phyloP scores from a whole-genome alignment of 2,113 vertebrate genomes.

The Baryphthengus martii region DNA sequence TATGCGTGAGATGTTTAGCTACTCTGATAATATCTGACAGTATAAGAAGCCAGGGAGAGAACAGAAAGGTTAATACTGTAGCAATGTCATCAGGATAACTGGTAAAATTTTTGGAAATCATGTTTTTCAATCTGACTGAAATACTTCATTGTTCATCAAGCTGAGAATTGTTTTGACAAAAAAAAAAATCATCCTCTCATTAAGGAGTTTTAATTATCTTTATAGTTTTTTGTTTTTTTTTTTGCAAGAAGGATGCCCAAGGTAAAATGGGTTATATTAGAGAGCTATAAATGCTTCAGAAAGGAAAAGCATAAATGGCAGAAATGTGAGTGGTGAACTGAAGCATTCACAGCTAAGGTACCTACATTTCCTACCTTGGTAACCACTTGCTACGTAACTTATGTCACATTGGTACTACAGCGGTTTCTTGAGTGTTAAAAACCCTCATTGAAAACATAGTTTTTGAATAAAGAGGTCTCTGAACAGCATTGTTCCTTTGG shows the following conservation, averaged over 20 bases:
- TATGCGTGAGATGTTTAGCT: constrained; percentile 39
- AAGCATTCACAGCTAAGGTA: neutral
- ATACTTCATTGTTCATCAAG: neutral
- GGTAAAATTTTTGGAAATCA: neutral
- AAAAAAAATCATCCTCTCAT: neutral
- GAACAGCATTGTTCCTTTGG: neutral
- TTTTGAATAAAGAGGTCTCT: neutral
- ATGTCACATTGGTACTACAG: accelerated
- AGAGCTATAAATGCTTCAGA: neutral
- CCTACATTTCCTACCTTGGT: neutral
- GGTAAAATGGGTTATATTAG: neutral
- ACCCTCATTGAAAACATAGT: neutral
- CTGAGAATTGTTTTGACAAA: neutral
- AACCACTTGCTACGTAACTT: neutral
- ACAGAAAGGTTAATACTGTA: constrained; percentile 2
- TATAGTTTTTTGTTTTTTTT: neutral
- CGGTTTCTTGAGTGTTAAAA: neutral
- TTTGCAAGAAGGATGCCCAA: neutral
- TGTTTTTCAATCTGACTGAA: neutral
- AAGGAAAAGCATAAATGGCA: neutral
- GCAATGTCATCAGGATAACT: constrained; percentile 2
- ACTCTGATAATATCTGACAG: constrained; percentile 40
- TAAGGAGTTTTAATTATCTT: neutral
- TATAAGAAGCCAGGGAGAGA: constrained; percentile 28
- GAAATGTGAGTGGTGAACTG: neutral